Percentiles rank a stretch among this genome's conserved stretches.
Evolutionary conservation across 2,888 invertebrate species (phyloP).

Genomic region (Antheraea assamensis): DNA sequence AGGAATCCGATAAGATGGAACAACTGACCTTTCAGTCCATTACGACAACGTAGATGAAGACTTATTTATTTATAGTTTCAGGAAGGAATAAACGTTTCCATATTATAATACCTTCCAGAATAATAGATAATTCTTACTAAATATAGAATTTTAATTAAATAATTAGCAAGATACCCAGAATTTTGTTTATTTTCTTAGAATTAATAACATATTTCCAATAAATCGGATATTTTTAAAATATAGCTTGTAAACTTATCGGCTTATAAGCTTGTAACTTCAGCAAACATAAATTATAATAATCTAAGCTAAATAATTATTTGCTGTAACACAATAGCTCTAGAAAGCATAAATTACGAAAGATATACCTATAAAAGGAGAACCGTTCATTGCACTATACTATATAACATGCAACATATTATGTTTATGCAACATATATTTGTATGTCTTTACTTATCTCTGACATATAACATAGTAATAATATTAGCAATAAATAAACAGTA

Average conservation of each 20-base stretch:
- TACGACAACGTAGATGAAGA: not conserved
- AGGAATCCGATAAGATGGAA: not conserved
- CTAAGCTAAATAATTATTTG: not conserved
- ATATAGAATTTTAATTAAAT: not conserved
- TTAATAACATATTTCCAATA: not conserved
- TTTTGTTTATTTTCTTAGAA: not conserved
- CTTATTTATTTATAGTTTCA: not conserved
- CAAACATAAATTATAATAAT: not conserved
- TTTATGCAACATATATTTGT: too few relatives aligned
- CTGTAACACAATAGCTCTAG: not conserved
- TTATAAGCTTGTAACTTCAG: too few relatives aligned
- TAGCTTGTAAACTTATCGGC: too few relatives aligned
- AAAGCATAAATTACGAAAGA: not conserved
- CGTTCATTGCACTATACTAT: not conserved
- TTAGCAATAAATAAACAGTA: not conserved
- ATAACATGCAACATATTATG: too few relatives aligned
- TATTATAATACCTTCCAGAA: not conserved
- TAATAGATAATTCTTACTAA: not conserved
- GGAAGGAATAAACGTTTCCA: not conserved
- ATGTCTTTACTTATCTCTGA: too few relatives aligned
- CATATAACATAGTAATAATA: too few relatives aligned
- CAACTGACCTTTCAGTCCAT: not conserved
- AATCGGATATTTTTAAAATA: too few relatives aligned
- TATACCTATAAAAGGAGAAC: not conserved
- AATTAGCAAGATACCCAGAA: not conserved